These are phyloP conservation scores for Lithophane semibrunnea DNA, from an alignment of 2,888 invertebrate genomes.

Conservation along the genomic window DNA sequence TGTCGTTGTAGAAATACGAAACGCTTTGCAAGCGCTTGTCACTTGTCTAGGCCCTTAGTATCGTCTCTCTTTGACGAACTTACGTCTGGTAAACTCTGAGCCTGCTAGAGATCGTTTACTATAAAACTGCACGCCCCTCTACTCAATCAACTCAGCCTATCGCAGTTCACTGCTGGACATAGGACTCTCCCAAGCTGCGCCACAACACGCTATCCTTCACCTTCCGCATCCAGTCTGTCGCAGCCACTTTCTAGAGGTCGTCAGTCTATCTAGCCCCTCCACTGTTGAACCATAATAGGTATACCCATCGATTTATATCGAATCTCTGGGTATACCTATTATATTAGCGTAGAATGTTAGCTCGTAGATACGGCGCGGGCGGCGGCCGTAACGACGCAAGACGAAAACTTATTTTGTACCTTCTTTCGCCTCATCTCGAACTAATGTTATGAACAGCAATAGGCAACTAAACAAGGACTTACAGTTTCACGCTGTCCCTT, in stretches of 20 bases:
- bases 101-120: background rate
- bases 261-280: no score
- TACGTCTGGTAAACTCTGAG: background rate
- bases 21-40: no score
- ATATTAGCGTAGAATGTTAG: background rate
- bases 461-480: slow-evolving; percentile 20
- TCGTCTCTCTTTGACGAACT: background rate
- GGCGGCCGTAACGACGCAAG: background rate
- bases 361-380: background rate
- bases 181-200: no score
- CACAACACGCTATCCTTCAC: no score
- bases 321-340: background rate
- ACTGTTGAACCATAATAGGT: background rate
- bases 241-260: no score
- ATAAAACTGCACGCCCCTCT: no score
- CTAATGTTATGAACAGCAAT: background rate
- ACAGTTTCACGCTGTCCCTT: slow-evolving; percentile 19
- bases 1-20: no score
- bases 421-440: background rate
- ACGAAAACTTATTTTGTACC: background rate
- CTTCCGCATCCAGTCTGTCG: no score
- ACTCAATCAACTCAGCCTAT: no score
- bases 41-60: background rate
- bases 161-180: no score
- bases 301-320: background rate